These are phyloP conservation scores for Nipponacmea schrenckii DNA, from an alignment of 2,888 invertebrate genomes.

Conservation along the genomic window DNA sequence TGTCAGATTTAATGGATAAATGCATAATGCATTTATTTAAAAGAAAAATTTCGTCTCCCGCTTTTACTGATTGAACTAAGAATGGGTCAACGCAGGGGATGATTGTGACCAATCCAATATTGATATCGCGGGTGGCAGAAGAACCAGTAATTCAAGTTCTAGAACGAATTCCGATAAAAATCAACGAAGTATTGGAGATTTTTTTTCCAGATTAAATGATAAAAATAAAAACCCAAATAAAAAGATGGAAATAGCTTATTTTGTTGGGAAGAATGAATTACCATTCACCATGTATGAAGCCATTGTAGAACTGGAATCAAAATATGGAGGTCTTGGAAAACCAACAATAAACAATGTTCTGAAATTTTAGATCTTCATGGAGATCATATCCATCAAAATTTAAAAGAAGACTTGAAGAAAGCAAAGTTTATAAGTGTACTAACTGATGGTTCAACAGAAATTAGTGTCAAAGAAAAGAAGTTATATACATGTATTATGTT, in stretches of 20 bases:
- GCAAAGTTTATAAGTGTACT: background rate
- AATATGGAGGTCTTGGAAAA: background rate
- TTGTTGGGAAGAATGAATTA: background rate
- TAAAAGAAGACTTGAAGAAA: background rate
- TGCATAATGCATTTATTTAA: no score
- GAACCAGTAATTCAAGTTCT: no score
- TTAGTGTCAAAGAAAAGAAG: background rate
- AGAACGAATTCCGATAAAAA: no score
- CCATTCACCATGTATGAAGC: background rate
- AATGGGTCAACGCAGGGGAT: no score
- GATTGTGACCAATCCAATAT: no score
- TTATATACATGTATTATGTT: background rate
- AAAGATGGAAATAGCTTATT: constrained; percentile 3
- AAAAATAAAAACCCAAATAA: background rate
- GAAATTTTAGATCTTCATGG: background rate
- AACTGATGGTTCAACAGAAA: background rate
- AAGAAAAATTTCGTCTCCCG: no score
- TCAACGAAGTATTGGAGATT: background rate
- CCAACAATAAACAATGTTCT: background rate
- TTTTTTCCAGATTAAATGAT: background rate
- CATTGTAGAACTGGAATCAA: background rate
- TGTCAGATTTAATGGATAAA: no score
- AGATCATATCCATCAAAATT: background rate
- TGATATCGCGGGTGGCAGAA: no score
- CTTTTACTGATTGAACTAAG: no score